Evolutionary conservation across 2,888 invertebrate genomes (phyloP).

Genomic region (Pyrrhosoma nymphula): DNA sequence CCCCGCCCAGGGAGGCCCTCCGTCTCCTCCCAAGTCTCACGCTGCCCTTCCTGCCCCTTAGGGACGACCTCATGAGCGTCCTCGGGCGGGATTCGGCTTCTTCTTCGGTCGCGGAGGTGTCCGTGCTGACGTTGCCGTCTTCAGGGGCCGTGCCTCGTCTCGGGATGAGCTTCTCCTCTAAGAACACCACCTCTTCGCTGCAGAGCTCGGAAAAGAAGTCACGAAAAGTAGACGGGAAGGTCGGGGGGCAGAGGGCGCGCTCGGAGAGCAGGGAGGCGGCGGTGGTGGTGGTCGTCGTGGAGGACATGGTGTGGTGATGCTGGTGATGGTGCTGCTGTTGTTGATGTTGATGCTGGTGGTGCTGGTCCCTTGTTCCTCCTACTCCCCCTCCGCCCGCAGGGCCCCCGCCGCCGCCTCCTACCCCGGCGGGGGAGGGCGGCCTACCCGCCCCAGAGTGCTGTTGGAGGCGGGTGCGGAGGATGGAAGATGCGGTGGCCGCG

Average conservation of each 20-base stretch:
- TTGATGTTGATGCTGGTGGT: too few relatives aligned
- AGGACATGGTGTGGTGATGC: neutral
- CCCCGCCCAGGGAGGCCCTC: constrained; percentile 40
- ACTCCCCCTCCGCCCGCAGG: too few relatives aligned
- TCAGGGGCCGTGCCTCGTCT: neutral
- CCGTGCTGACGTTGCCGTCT: constrained; percentile 16
- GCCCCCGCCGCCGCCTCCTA: neutral
- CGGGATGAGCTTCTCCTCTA: constrained; percentile 64
- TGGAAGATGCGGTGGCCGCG: constrained; percentile 52
- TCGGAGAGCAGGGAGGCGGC: constrained; percentile 39
- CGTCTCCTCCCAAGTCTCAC: constrained; percentile 24
- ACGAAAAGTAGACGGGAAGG: constrained; percentile 62
- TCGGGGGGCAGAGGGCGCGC: constrained; percentile 37
- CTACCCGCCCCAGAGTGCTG: constrained; percentile 36
- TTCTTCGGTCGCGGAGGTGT: constrained; percentile 35
- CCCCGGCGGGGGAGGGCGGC: neutral
- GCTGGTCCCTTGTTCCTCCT: too few relatives aligned
- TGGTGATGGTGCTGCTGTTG: neutral
- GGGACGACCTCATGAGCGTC: constrained; percentile 60
- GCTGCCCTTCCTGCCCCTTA: constrained; percentile 55
- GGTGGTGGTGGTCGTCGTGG: constrained; percentile 29
- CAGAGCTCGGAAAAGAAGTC: constrained; percentile 68
- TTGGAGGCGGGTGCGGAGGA: constrained; percentile 52
- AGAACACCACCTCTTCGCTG: constrained; percentile 61
- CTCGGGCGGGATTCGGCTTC: neutral